These are phyloP conservation scores for Idaea straminata DNA, from an alignment of 2,888 invertebrate genomes.

Conservation along the genomic window DNA sequence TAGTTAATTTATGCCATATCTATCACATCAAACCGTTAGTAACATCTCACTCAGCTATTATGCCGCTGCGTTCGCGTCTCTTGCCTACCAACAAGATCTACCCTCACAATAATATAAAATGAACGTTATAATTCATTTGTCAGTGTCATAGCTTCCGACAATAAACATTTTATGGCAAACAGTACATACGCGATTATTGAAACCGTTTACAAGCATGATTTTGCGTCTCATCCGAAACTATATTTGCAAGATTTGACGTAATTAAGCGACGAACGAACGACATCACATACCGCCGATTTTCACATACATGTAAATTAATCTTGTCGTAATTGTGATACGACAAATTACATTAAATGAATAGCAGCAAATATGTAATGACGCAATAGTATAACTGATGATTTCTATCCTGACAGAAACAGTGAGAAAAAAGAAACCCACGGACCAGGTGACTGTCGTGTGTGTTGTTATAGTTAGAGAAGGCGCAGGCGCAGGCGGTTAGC, in stretches of 20 bases:
- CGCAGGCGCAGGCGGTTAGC: constrained; percentile 65
- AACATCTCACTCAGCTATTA: constrained; percentile 22
- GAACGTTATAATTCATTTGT: constrained; percentile 2
- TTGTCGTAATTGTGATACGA: background rate
- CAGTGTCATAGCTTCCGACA: constrained; percentile 7
- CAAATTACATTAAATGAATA: constrained; percentile 6
- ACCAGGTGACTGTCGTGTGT: constrained; percentile 46
- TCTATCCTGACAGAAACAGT: constrained; percentile 25
- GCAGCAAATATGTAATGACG: background rate
- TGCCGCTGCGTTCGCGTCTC: background rate
- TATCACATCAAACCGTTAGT: constrained; percentile 32
- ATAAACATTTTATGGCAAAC: background rate
- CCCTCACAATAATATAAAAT: constrained; percentile 16
- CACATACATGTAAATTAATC: background rate
- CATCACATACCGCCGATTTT: background rate
- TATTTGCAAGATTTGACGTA: background rate
- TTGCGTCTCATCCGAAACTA: background rate
- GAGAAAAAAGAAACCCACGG: constrained; percentile 57
- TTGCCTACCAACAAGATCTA: constrained; percentile 8
- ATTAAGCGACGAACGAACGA: background rate
- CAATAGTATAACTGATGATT: background rate
- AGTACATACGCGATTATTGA: constrained; percentile 2
- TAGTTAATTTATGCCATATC: constrained; percentile 36
- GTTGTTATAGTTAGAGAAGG: constrained; percentile 61
- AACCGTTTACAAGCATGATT: constrained; percentile 6